Evolutionary conservation across 2,797 vertebrate genomes (phyloP), one percentile per base, ranked within the genome.

Genomic region (Falco naumanni): DNA sequence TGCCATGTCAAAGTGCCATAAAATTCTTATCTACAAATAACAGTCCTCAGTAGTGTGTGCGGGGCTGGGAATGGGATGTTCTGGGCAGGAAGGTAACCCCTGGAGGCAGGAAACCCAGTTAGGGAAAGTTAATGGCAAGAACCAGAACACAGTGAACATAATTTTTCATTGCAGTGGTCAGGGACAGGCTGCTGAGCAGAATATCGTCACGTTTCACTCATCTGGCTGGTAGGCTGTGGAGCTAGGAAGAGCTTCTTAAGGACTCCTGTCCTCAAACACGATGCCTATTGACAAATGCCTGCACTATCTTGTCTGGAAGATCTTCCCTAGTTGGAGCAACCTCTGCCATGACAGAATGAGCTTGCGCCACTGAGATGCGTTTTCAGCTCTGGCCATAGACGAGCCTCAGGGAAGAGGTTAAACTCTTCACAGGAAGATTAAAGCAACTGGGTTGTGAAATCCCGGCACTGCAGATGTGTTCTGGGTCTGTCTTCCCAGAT

Each of bases 31-130:
- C 24, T 21, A 11, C 34, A 47, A 56, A 51, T 34, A 29, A 20
- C 26, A 25, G 22, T 28, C 20, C 14, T 53, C 4, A 2, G 1
- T 29, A 76, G 34, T 0, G 0, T 11, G 6, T 72, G 37, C 64
- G 16, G n/a, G 66, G 41, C 28, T 74, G 66, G 45, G 56, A 72
- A 77, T 68, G 90, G 83, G 88, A 54, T 87, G 61, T 65, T 69
- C 37, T 71, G 71, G 60, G 51, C 64, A 57, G 90, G 66, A 84
- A 69, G 14, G 14, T 18, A 94, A 28, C 16, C 34, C 72, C 18
- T 29, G 14, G 26, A 28, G 63, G 56, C 29, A 54, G 37, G 14
- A 96, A 70, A 57, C 7, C 39, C 60, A 47, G 22, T 24, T 21
- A 26, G 37, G 53, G 53, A 48, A 71, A 48, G 60, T 57, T 61